Base-by-base conservation (phyloP, 2,797 vertebrate genomes). In the Clarias platycephalus region DNA sequence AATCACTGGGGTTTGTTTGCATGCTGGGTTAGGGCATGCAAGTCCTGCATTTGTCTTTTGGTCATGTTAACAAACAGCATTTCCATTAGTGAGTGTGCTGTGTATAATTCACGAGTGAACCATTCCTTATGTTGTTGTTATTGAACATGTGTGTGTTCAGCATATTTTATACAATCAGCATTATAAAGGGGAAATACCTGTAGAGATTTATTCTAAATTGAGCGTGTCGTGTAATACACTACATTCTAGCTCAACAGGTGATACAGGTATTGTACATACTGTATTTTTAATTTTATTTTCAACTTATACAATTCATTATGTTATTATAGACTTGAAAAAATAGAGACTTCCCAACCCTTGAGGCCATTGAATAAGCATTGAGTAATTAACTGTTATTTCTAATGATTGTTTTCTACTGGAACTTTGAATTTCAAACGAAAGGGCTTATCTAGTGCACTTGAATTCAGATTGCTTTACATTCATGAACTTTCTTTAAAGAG, bases 11-110 rank as follows among this genome's bases (percentile, higher is more conserved):
- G 26, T 49, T 80, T 57, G 49, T 82, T 18, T 75, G 26, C 76
- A 49, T 85, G 57, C 34, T 62, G 16, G 57, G 13, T 68, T 28
- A 71, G 63, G 79, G 3, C 66, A 28, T 83, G 70, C 79, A 70
- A 55, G 31, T 67, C 34, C 34, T 28, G 60, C 53, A 77, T 86
- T 83, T 86, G 70, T 63, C 68, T 84, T 74, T 64, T 80, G 58
- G 82, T 80, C 81, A 68, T 82, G 44, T 88, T 82, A 82, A 84
- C 64, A 88, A 79, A 64, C n/a, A 9, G 20, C 53, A 37, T 62
- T 67, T 82, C 58, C 20, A 58, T 74, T 49, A 63, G 76, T 57
- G 20, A 68, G 34, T 26, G 49, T 84, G 67, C 85, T 86, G 57
- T 83, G 72, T 87, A 75, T 86, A 37, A 49, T 81, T 66, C 74